Conservation (phyloP, 2,113 vertebrate genomes). For the Colaptes auratus region DNA sequence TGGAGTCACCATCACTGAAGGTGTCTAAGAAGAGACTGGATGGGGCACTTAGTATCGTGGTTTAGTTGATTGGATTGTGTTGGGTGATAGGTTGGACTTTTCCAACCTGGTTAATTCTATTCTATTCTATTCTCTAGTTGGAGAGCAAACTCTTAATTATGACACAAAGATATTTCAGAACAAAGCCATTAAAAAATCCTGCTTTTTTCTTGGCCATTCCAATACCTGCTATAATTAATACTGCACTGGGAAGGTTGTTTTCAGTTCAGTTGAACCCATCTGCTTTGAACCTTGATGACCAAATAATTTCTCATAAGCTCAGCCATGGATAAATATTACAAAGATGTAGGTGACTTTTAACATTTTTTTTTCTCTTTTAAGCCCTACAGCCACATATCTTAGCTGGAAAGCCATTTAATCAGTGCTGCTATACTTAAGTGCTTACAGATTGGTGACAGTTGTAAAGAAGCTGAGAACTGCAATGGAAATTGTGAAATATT, state of each 20-base stretch:
- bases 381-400: not conserved
- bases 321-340: conserved; percentile 51
- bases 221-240: conserved; percentile 43
- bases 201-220: conserved; percentile 54
- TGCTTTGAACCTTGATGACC: conserved; percentile 68
- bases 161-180: conserved; percentile 65
- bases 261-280: conserved; percentile 50
- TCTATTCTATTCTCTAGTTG: not conserved
- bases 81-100: too few species aligned
- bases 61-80: too few species aligned
- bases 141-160: conserved; percentile 35
- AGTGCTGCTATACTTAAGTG: not conserved
- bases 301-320: conserved; percentile 57
- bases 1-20: too few species aligned
- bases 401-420: not conserved
- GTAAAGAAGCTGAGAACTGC: not conserved
- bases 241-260: conserved; percentile 38
- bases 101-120: too few species aligned
- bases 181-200: conserved; percentile 2
- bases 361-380: not conserved
- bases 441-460: conserved; percentile 17
- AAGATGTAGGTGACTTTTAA: conserved; percentile 12
- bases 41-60: too few species aligned
- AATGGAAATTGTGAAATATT: not conserved
- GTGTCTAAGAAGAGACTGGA: too few species aligned